These are phyloP conservation scores for Athalia rosae DNA, from an alignment of 2,888 invertebrate genomes.

Conservation along the genomic window DNA sequence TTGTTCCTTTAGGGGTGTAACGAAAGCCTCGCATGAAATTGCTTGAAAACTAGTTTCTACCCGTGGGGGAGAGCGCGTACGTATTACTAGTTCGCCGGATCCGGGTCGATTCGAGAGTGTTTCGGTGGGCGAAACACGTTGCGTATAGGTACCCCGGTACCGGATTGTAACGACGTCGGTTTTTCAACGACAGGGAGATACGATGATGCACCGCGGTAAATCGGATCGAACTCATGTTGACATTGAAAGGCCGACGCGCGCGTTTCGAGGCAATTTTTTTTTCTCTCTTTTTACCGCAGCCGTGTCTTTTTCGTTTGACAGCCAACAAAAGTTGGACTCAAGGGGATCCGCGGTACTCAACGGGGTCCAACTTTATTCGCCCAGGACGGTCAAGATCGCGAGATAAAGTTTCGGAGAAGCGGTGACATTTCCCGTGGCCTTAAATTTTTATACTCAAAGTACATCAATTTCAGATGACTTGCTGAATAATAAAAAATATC, in stretches of 20 bases:
- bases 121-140: not conserved
- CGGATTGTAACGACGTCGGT: no score
- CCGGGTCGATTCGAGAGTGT: conserved; percentile 5
- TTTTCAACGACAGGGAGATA: no score
- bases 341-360: conserved; percentile 33
- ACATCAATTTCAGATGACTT: conserved; percentile 25
- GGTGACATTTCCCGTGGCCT: conserved; percentile 28
- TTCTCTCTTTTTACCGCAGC: not conserved
- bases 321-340: conserved; percentile 33
- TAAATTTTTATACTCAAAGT: conserved; percentile 18
- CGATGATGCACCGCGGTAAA: conserved; percentile 11
- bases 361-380: conserved; percentile 38
- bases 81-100: conserved; percentile 4
- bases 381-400: conserved; percentile 40
- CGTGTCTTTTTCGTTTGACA: conserved; percentile 2
- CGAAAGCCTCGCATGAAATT: conserved; percentile 15
- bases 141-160: not conserved
- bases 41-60: conserved; percentile 14
- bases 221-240: conserved; percentile 23
- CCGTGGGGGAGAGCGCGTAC: not conserved
- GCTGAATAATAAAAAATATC: not conserved
- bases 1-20: conserved; percentile 11
- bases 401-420: conserved; percentile 27
- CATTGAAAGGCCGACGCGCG: not conserved
- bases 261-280: not conserved